Conservation (phyloP, 2,113 vertebrate species). For the Boleophthalmus pectinirostris region DNA sequence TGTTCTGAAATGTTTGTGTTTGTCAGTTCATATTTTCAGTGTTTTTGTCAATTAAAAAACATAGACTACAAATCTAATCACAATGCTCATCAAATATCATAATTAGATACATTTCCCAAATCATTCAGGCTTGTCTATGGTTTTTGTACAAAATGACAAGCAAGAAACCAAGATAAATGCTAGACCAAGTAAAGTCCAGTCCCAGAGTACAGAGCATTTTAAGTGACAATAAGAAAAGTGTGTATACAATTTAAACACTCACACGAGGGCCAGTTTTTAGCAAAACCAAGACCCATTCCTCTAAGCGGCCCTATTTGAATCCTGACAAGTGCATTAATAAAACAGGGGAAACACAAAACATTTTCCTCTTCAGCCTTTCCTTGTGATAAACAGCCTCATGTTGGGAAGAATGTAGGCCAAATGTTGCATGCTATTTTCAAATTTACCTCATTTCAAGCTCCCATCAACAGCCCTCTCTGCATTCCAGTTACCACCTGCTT, state of each 20-base stretch:
- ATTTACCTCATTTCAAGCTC: not conserved
- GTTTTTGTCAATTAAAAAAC: no score
- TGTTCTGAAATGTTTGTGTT: no score
- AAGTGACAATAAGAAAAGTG: not conserved
- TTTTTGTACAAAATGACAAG: no score
- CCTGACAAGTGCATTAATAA: conserved; percentile 1
- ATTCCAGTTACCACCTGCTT: not conserved
- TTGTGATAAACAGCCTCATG: conserved; percentile 7
- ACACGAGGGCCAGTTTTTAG: not conserved
- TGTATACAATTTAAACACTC: not conserved
- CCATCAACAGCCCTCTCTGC: not conserved
- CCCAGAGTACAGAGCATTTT: not conserved
- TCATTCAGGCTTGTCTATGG: no score
- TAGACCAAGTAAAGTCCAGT: not conserved
- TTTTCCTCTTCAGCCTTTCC: not conserved
- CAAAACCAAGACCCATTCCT: not conserved
- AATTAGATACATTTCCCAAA: no score
- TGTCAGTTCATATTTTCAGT: no score
- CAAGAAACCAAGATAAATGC: not conserved
- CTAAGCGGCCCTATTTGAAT: not conserved
- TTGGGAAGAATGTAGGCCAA: conserved; percentile 8
- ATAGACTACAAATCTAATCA: no score
- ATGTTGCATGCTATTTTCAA: not conserved
- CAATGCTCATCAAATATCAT: no score
- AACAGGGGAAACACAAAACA: conserved; percentile 9